Base-by-base conservation (phyloP, 2,797 vertebrate species). In the Lophotriccus pileatus region DNA sequence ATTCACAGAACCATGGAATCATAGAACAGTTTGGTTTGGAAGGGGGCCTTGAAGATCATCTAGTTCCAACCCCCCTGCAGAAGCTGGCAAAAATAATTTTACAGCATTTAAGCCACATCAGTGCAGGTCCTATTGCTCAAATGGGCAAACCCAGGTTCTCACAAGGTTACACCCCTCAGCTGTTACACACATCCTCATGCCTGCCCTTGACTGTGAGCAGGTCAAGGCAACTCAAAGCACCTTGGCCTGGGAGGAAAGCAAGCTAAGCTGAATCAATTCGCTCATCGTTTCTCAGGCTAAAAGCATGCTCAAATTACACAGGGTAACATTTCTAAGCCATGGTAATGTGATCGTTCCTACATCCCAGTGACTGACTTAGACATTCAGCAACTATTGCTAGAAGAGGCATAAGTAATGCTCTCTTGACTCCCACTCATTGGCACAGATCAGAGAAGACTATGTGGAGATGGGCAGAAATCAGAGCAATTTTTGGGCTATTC, bases 111-210 rank as follows among this genome's bases (percentile, higher is more conserved):
- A 72, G 24, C 13, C 47, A 37, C 19, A 1, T n/a, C 22, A 63
- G 7, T 24, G 44, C 46, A 74, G 44, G 8, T 69, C 37, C n/a
- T 34, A 6, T 0, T 2, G 50, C 36, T n/a, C 56, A 69, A 59
- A 82, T 0, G 0, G 47, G 36, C 50, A 66, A 47, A 8, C 16
- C 21, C 21, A 79, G 0, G 14, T 49, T 43, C 77, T 47, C 58
- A 50, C 9, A n/a, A 53, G 32, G 34, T n/a, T 13, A 9, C 27
- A n/a, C 5, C 9, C 2, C 1, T 14, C 59, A 73, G 47, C 30
- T 47, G 30, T 44, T 10, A 30, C 20, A 30, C 19, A 22, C 37
- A 22, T 30, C 50, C 75, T 84, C 12, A 5, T 21, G 77, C 52
- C 68, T 69, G 84, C 68, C 67, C 47, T 66, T 56, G 27, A 14